Conservation (phyloP, 2,113 vertebrate species). For the Gasterosteus nipponicus region DNA sequence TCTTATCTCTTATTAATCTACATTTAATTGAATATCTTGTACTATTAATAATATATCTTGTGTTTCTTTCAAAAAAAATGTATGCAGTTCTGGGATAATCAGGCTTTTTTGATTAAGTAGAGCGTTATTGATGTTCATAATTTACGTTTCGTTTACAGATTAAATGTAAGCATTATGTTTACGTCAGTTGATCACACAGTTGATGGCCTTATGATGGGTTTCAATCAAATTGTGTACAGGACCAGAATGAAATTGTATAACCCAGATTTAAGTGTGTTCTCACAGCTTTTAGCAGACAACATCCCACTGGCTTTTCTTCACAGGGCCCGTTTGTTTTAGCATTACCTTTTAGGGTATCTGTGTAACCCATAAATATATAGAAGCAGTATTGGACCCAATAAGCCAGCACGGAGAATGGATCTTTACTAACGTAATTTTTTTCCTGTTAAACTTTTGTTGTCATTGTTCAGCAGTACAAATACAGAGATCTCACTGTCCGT, state of each 20-base stretch:
- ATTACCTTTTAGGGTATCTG: no score
- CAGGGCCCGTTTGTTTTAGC: no score
- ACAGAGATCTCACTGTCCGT: slow-evolving; percentile 93
- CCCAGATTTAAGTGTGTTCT: not conserved
- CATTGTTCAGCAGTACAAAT: slow-evolving; percentile 92
- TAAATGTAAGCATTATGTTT: not conserved
- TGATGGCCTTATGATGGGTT: not conserved
- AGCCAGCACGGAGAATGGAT: no score
- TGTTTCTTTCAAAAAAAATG: not conserved
- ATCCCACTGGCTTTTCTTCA: no score
- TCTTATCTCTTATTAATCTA: no score
- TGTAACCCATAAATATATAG: no score
- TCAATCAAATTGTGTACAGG: not conserved
- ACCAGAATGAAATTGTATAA: not conserved
- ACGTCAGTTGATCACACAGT: not conserved
- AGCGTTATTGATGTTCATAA: not conserved
- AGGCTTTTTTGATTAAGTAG: not conserved
- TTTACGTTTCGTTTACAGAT: not conserved
- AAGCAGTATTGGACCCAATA: no score
- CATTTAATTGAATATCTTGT: not conserved
- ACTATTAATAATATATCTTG: not conserved
- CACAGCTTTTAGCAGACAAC: no score
- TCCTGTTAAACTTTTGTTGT: slow-evolving; percentile 6
- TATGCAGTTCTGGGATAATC: no score
- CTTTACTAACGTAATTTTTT: not conserved